Conservation (phyloP, 2,113 vertebrate species). For the Syngnathus scovelli region DNA sequence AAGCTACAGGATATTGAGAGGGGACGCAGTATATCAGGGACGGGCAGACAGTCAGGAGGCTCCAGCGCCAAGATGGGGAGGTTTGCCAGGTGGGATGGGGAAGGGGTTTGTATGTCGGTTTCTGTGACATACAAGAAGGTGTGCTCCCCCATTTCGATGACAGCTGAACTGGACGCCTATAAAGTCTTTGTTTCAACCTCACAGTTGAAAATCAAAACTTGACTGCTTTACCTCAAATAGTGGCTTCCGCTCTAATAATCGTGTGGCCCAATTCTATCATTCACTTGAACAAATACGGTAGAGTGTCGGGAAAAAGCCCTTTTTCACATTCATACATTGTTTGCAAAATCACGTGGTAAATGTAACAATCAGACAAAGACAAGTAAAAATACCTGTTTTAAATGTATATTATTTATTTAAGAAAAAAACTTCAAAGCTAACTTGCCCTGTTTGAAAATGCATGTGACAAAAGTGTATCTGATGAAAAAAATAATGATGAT, state of each 20-base stretch:
- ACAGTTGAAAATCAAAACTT: background rate
- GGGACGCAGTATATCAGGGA: conserved; percentile 39
- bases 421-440: no score
- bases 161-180: background rate
- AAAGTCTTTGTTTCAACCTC: background rate
- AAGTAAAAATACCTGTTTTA: background rate
- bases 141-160: conserved; percentile 7
- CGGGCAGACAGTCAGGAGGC: conserved; percentile 42
- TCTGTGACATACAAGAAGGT: conserved; percentile 35
- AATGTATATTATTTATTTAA: background rate
- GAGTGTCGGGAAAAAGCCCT: no score
- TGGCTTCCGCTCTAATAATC: background rate
- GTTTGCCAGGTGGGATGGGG: conserved; percentile 43
- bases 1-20: conserved; percentile 51
- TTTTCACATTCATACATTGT: no score
- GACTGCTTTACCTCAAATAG: background rate
- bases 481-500: no score
- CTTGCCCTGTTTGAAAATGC: no score
- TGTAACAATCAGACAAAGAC: no score
- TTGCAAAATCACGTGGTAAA: no score
- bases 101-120: conserved; percentile 34
- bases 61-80: conserved; percentile 31
- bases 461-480: no score
- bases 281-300: background rate
- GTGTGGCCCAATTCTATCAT: background rate